Evolutionary conservation across 2,888 invertebrate species (phyloP), one percentile per base, ranked within the genome.

Genomic region (Drosophila macrospina): DNA sequence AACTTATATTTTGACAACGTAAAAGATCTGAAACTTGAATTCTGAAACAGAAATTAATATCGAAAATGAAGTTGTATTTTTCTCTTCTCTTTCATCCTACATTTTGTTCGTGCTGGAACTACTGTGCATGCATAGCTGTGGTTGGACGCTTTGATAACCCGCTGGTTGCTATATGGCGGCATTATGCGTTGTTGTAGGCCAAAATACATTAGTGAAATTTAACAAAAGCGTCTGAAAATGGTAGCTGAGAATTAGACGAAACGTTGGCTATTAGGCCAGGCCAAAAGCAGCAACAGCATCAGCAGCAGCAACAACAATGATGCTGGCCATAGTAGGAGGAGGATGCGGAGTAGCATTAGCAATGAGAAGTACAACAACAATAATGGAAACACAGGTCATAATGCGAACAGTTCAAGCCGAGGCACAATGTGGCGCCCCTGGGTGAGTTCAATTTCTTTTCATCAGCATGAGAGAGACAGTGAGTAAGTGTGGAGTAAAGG

Each of bases 161-260:
- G 73, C 73, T 74, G 70, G 28, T 64, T 75, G 71, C 42, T 74
- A 64, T 63, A 74, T 67, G 73, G 59, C 52, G 59, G 68, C 80
- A 81, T 81, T 80, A 76, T 76, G 68, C 69, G 61, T 63, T 68
- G 74, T 42, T 69, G 51, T 30, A 64, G 83, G 66, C 62, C 51
- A 79, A 73, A 83, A 80, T 76, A 83, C 80, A 86, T 80, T 86
- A 86, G 80, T 76, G 63, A 72, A 86, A 72, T 76, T 80, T 75
- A 75, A 75, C 83, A 79, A 80, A 79, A 72, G 80, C 73, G 48
- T 45, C 60, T 74, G 60, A 55, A 51, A 81, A 60, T 60, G 59
- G 62, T 28, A 41, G 57, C 72, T 16, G 42, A 61, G 82, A 81
- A 81, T 85, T 78, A 69, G 74, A 61, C 54, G 65, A 60, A 76